Evolutionary conservation across 1,140 invertebrate species (phyloP), one percentile per base, ranked within the genome.

Genomic region (Rhagoletis pomonella): DNA sequence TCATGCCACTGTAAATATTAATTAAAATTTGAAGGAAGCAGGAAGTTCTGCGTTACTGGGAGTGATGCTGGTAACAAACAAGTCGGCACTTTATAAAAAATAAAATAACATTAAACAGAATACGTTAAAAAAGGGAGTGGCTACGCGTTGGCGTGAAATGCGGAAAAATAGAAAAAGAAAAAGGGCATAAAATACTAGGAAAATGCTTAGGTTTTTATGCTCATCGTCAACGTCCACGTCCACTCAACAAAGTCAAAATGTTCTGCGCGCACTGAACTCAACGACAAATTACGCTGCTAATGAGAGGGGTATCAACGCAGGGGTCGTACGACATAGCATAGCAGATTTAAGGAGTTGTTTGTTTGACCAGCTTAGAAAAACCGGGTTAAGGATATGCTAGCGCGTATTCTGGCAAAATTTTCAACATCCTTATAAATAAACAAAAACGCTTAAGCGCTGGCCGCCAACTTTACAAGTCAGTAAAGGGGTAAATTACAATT

Each of bases 221-320:
- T 29, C 29, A 29, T 29, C 29, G 29, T 29, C 29, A 29, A 29
- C 14, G 10, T 73, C 14, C 0, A 9, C 29, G 19, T 9, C 64
- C 64, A 67, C 64, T 67, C 64, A 42, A 67, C 64, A 67, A 67
- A 67, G 10, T 67, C 64, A 73, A 73, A 55, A 73, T 44, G 42
- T 47, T 55, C 50, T 5, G 39, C 39, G 17, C 67, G 67, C 67
- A 47, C 12, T 39, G 12, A 47, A 73, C 67, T 73, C 17, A 73
- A 42, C 67, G 67, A 73, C 39, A 47, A 44, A 73, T 73, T 73
- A 47, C 67, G 67, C 42, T 73, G 44, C 67, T 73, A 73, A 73
- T 73, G 67, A 73, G 39, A 29, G 65, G 29, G 39, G 6, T 39
- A 62, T 12, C 60, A 73, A 14, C 67, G 42, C 17, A 42, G 67